Base-by-base conservation (phyloP, 2,113 vertebrate species). In the Coreoperca whiteheadi region DNA sequence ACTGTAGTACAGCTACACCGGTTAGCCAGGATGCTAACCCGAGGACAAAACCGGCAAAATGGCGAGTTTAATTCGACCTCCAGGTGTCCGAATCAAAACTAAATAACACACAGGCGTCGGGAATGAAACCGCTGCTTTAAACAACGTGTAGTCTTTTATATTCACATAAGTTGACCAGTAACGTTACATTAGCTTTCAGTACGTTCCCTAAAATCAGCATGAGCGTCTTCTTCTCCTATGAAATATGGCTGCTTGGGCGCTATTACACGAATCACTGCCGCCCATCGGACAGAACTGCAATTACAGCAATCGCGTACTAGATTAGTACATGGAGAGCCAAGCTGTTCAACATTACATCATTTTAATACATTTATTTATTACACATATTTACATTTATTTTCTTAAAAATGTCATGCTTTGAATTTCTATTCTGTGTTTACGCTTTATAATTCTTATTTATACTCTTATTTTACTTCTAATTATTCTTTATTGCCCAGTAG, bases 11-110 rank as follows among this genome's bases (percentile, higher is more conserved):
- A n/a, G 76, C 32, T 66, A 65, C 71, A 48, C n/a, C 2, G 20
- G 66, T 79, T 88, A 85, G 78, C 78, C 10, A 0, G 3, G 1
- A 80, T 56, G 89, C 87, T 88, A 83, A 79, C 30, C 8, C 0
- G 25, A 43, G 51, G 51, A 78, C 0, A 34, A 69, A 57, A 43
- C 6, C 4, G 15, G 5, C 3, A 18, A 25, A 63, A 32, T 8
- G 37, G 5, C 15, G 28, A 4, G 0, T 63, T 66, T 30, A 8
- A 65, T 8, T 14, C 16, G 20, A 1, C 56, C 9, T 53, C 18
- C 9, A 4, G 1, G 28, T 15, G 15, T n/a, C 1, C 25, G 4
- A 0, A 8, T 43, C 1, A 39, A 60, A 46, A 28, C 2, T 11
- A 37, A 69, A 64, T 16, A 51, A 2, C 14, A 14, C 12, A 6